Evolutionary conservation across 2,888 invertebrate genomes (phyloP).

Genomic region (Leptinotarsa tumamoca): DNA sequence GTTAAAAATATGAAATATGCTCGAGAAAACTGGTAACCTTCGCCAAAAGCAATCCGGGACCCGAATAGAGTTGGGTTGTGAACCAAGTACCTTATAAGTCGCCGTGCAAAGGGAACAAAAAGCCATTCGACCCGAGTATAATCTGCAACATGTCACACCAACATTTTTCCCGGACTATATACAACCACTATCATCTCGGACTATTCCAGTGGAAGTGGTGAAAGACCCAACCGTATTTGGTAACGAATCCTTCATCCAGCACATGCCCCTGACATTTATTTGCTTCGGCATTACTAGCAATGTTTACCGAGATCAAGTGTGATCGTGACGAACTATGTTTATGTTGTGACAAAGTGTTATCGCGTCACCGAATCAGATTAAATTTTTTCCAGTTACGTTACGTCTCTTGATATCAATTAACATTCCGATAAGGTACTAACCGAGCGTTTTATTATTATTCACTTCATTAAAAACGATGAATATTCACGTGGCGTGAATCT

Average conservation of each 20-base stretch:
- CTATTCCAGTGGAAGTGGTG: not conserved
- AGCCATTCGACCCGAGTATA: not conserved
- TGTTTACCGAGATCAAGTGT: slow-evolving; percentile 9
- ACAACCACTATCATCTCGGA: not conserved
- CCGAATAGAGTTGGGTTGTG: no score
- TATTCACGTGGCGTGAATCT: slow-evolving; percentile 18
- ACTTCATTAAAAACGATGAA: slow-evolving; percentile 23
- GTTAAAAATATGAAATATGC: no score
- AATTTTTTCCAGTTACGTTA: slow-evolving; percentile 21
- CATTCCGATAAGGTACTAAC: slow-evolving; percentile 9
- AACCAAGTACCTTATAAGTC: no score
- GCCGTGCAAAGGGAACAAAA: no score
- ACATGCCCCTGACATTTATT: slow-evolving; percentile 17
- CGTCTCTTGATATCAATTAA: slow-evolving; percentile 17
- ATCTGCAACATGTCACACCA: not conserved
- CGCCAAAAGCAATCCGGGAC: no score
- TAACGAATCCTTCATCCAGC: not conserved
- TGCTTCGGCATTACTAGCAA: not conserved
- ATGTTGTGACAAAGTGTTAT: slow-evolving; percentile 13
- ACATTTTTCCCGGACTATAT: not conserved
- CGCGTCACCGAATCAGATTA: slow-evolving; percentile 7
- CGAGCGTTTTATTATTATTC: slow-evolving; percentile 16
- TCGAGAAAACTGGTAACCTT: no score
- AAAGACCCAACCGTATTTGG: not conserved
- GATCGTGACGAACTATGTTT: slow-evolving; percentile 5